phyloP scores from a whole-genome alignment of 2,888 invertebrate genomes.

The Tethea ocularis region DNA sequence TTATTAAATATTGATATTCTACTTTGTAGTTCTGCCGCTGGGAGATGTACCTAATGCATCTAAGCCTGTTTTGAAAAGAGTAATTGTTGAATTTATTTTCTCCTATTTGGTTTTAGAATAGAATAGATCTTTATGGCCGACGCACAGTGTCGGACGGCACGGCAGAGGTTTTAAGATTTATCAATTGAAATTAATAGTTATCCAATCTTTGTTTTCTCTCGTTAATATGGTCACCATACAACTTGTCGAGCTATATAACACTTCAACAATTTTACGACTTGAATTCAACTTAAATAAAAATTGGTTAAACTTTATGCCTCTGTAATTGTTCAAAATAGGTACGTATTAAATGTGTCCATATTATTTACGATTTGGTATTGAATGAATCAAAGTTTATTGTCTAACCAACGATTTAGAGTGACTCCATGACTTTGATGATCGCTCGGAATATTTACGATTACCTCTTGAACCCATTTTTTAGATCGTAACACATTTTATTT shows the following conservation, averaged over 20 bases:
- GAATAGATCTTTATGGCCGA: too few species aligned
- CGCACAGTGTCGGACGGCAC: too few species aligned
- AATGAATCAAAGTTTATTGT: slow-evolving; percentile 74
- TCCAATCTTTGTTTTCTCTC: neutral
- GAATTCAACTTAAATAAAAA: slow-evolving; percentile 56
- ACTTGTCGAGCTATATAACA: slow-evolving; percentile 48
- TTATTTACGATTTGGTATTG: slow-evolving; percentile 65
- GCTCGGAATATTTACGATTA: slow-evolving; percentile 61
- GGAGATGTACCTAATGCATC: too few species aligned
- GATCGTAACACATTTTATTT: slow-evolving; percentile 54
- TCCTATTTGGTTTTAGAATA: too few species aligned
- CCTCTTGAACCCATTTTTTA: slow-evolving; percentile 72
- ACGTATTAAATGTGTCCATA: slow-evolving; percentile 70
- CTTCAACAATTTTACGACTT: slow-evolving; percentile 50
- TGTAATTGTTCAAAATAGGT: slow-evolving; percentile 78
- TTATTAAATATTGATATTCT: too few species aligned
- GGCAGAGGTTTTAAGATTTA: too few species aligned
- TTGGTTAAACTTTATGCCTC: slow-evolving; percentile 62
- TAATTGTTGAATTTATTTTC: too few species aligned
- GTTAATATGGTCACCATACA: slow-evolving; percentile 43
- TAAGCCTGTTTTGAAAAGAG: too few species aligned
- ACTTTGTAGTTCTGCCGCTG: too few species aligned
- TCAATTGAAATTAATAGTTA: too few species aligned
- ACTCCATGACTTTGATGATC: slow-evolving; percentile 63
- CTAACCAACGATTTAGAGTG: slow-evolving; percentile 56